Evolutionary conservation across 2,888 invertebrate genomes (phyloP), one percentile per base, ranked within the genome.

Genomic region (Theretra japonica): DNA sequence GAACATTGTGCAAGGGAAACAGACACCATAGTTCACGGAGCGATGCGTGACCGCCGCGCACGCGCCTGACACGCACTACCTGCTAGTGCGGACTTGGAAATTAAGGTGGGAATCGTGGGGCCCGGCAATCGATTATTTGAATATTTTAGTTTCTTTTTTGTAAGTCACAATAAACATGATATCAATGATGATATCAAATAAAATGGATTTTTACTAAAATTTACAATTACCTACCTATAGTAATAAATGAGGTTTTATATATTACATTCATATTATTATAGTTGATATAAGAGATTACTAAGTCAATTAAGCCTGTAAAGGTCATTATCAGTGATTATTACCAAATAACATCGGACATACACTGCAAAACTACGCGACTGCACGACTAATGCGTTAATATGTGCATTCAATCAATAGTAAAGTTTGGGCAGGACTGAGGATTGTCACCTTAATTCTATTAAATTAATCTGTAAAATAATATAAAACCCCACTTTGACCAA

Each of bases 11-110:
- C 25, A 65, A 65, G 21, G 56, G 30, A 56, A 75, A 74, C 72
- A 73, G 73, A 73, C 73, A 71, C 72, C 71, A 75, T 75, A 73
- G 71, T 60, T 71, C 56, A 58, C 68, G 21, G 23, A 68, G 69
- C 68, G 70, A 71, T 76, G 82, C 85, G 86, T 85, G 85, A 84
- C 82, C 76, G 76, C 72, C 73, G 82, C 84, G 86, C 88, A 86
- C 87, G 88, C 87, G 88, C 82, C 78, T 75, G 56, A 62, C 77
- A 81, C 84, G 82, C 80, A 78, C 77, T 62, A 19, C 17, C 21
- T 8, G 23, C 28, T 28, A 7, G n/a, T 3, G 33, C 62, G 53
- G 17, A 70, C 21, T 70, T 53, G 7, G 57, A 30, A 17, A 15
- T 5, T 11, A 5, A 30, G 33, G 7, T 4, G 60, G 30, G 21